Evolutionary conservation across 2,113 vertebrate species (phyloP), one percentile per base, ranked within the genome.

Genomic region (Antigone vipio): DNA sequence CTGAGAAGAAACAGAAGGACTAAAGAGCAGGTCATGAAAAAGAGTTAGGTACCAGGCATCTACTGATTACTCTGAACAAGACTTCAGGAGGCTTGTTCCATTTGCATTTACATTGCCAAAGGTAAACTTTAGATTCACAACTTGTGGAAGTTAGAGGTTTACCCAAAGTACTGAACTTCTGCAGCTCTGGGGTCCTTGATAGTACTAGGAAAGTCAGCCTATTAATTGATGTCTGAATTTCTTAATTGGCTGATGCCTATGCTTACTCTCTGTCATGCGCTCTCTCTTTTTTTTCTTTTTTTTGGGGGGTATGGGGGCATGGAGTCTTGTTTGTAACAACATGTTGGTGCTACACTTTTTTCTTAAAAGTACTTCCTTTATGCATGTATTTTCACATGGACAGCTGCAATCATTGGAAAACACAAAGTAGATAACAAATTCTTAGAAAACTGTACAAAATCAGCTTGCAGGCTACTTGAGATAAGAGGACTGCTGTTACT

Each of bases 271-370:
- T 34, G 15, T 58, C n/a, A 24, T 1, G 4, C 4, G 60, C 10
- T 15, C 15, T 58, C 10, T 34, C 0, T 60, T 8, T 44, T 44
- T 16, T 44, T 44, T 15, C 14, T 44, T 34, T 23, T 40, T 68
- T 52, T 34, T 4, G 19, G 3, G 6, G 20, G 50, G 50, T 22
- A 26, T 21, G 23, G 7, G 5, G 3, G 1, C 1, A 63, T 9
- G 5, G 24, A 64, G 11, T 55, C 7, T 12, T 72, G 11, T 59
- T 81, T 56, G 4, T 76, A 50, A 77, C 52, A 49, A 59, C 22
- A 69, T 42, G 20, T 3, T 44, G 22, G 38, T 58, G 50, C 49
- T 53, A 7, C 12, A 1, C 1, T 42, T 63, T 38, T 29, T 91
- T 42, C 29, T 83, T 93, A 29, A 29, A 90, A 52, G 21, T 62